Base-by-base conservation (phyloP, 2,888 invertebrate species). In the Cylloceria caligata region DNA sequence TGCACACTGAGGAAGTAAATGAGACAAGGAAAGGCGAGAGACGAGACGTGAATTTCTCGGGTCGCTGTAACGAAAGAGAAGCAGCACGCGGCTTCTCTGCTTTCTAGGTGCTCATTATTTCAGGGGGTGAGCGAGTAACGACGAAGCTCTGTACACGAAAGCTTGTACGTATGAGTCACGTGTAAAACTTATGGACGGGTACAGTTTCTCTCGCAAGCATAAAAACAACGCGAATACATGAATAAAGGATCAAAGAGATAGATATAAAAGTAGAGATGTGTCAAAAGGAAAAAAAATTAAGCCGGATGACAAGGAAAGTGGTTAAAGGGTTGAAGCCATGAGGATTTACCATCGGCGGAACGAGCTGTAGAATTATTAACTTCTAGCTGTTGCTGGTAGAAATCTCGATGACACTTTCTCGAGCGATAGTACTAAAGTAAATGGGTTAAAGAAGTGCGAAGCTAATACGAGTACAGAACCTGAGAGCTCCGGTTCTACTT, bases 41-140 rank as follows among this genome's bases (percentile, higher is more conserved):
- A 67, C 13, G 62, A 60, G 52, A 57, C 27, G 65, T 21, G 36
- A 81, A 82, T 87, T 83, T 83, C 81, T 83, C 60, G 60, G 68
- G 73, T 69, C 79, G 75, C 77, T 79, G 69, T 62, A 72, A 78
- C 73, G 76, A 72, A 80, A 72, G 80, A 77, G 68, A 75, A 60
- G 80, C 86, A 80, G 82, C 82, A 84, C 85, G 80, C 36, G 78
- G 79, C 81, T 83, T 84, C 67, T 85, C 83, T 16, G 45, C 85
- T 85, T 88, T 86, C 86, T 83, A 85, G 85, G 81, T 85, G 84
- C 88, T 90, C 89, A 88, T 90, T 90, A 90, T 90, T 90, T 88
- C 86, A 88, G 86, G 60, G 69, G 27, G 42, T 74, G 82, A 75
- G 52, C 52, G 55, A 60, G 36, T 71, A 64, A 52, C 62, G 64